Base-by-base conservation (phyloP, 2,888 invertebrate genomes). In the Escarpia spicata region DNA sequence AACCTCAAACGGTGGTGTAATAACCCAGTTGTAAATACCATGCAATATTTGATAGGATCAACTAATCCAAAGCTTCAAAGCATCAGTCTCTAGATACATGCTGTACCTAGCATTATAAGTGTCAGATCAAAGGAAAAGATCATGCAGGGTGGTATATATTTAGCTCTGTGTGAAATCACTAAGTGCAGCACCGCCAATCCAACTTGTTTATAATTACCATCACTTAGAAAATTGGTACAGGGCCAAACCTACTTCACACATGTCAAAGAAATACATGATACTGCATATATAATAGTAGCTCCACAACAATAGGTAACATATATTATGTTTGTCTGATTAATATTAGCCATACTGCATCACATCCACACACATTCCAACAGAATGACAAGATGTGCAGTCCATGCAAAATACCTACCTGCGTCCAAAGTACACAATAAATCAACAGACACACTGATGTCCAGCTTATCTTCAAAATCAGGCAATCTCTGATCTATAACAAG, bases 341-440 rank as follows among this genome's bases (percentile, higher is more conserved):
- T 75, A 15, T 75, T 15, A 26, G n/a, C 26, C 75, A 75, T 75
- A 75, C 26, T 26, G 26, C 75, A 52, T 26, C n/a, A 75, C 75
- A 52, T 52, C 1, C 12, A 52, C 52, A 52, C 12, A 52, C 12
- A 75, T 75, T 26, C n/a, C 75, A 26, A 75, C 75, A 19, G n/a
- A 75, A 75, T 15, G 12, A 10, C 15, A 60, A 60, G 60, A 60
- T 15, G 19, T 60, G 19, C 60, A 19, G 60, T 52, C 26, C 60
- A 19, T 12, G 19, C 6, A 26, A 75, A 26, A 75, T n/a, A 75
- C 75, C 75, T 75, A 26, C 75, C 75, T 75, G 60, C 19, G 75
- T 19, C 75, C 75, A 75, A 75, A 75, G 75, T 75, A 19, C 75
- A 75, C 75, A 75, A 75, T 75, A 75, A 75, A 75, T 75, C 75